Evolutionary conservation across 2,888 invertebrate species (phyloP), one percentile per base, ranked within the genome.

Genomic region (Phaedon cochleariae): DNA sequence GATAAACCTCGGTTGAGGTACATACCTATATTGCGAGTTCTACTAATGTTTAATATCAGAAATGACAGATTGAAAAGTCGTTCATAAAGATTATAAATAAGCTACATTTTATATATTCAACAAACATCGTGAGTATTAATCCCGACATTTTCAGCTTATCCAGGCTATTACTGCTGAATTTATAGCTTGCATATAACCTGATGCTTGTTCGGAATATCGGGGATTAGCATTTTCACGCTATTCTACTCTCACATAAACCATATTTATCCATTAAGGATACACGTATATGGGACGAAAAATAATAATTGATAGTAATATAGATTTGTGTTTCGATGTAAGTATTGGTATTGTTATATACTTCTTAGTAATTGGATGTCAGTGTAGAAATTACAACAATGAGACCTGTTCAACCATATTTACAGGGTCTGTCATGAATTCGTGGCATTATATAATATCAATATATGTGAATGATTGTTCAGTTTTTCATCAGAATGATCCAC

Each of bases 161-260:
- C 29, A 6, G 1, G n/a, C 52, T 29, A 53, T 53, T 34, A 31
- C 18, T 7, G n/a, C 17, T 12, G 15, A 31, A 53, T 29, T 29
- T 53, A 53, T 53, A 10, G 17, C 53, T 17, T 18, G 21, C 20
- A 41, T 15, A 46, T 46, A 46, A 17, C 20, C 2, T 46, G 45
- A 5, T 45, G 26, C 26, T 34, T 10, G 34, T 7, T 15, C 15
- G 12, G 2, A 20, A 3, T 17, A 46, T 46, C 20, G 18, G 46
- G 15, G 29, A 26, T 18, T 41, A 58, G 18, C 26, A 49, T 59
- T 48, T 59, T 49, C 49, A 49, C 59, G 59, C 59, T 49, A n/a
- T 26, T 31, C 18, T 18, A 49, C 59, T 59, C 45, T 17, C 53
- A 17, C 53, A 53, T 53, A 53, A 45, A 52, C 34, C 52, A 62